Evolutionary conservation across 2,888 invertebrate species (phyloP), one percentile per base, ranked within the genome.

Genomic region (Synanthedon myopaeformis): DNA sequence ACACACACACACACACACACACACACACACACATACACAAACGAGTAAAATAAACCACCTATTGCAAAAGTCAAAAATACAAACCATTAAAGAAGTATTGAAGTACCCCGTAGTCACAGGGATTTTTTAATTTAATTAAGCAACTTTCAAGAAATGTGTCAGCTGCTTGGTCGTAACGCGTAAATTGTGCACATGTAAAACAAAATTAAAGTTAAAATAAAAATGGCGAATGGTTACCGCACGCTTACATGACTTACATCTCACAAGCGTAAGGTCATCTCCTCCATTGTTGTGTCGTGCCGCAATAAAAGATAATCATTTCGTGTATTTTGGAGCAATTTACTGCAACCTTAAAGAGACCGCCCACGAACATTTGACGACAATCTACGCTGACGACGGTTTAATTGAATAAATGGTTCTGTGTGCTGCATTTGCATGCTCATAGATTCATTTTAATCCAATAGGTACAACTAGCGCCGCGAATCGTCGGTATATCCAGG

Each of bases 281-380:
- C 64, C 58, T 62, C 76, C 76, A 82, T 84, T 83, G 80, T 84
- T 77, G 74, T 76, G 78, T 74, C 79, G 75, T 72, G 77, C 69
- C 61, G 74, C 72, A 74, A 74, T 79, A 81, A 77, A 77, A 81
- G 74, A 80, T 81, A 76, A 82, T 76, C 67, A 76, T 76, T 79
- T 78, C 73, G 76, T 82, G 74, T 77, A 73, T 83, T 83, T 81
- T 78, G 74, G 79, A 78, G 76, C 75, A 78, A 80, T 81, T 79
- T 76, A 67, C 68, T 68, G 66, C 59, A 59, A 54, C 59, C 58
- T 59, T 59, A 59, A 61, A 59, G 56, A 62, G 66, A 68, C 76
- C 74, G 76, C 78, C 77, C 72, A 79, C 78, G 68, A 62, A 51
- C 51, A 41, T 51, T 60, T 57, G 57, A 61, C 55, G 58, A 61